These are phyloP conservation scores for Rhagonycha lutea DNA, from an alignment of 2,888 invertebrate genomes.

Conservation along the genomic window DNA sequence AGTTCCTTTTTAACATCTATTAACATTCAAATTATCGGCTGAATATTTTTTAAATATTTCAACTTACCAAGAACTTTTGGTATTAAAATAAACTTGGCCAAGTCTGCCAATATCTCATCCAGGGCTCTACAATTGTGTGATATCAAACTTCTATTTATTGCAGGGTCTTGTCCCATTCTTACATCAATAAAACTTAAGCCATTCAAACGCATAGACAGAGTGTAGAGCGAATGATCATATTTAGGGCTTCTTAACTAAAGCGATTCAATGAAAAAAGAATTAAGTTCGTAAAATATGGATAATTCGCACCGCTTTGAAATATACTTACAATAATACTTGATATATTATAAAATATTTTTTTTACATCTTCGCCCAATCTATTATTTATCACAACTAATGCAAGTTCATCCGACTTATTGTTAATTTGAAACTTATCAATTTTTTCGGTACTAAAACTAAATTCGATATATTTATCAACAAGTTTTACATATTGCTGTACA, in stretches of 20 bases:
- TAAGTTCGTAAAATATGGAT: no score
- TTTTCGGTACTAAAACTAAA: neutral
- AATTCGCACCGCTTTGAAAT: neutral
- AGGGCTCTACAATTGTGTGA: neutral
- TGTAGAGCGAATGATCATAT: neutral
- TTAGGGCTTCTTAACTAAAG: neutral
- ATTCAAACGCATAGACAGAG: neutral
- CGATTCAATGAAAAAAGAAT: neutral
- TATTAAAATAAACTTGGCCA: neutral
- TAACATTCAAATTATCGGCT: neutral
- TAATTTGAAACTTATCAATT: neutral
- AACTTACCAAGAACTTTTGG: neutral
- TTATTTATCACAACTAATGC: neutral
- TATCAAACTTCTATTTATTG: neutral
- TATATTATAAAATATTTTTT: neutral
- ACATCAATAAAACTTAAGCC: neutral
- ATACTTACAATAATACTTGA: neutral
- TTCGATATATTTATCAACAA: neutral
- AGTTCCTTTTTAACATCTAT: neutral
- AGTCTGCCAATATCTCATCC: neutral
- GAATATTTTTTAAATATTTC: neutral
- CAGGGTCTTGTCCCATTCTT: neutral
- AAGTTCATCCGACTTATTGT: neutral
- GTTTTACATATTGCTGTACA: neutral
- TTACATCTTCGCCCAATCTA: neutral